Base-by-base conservation (phyloP, 2,888 invertebrate species). In the Rhamphomyia laevipes region DNA sequence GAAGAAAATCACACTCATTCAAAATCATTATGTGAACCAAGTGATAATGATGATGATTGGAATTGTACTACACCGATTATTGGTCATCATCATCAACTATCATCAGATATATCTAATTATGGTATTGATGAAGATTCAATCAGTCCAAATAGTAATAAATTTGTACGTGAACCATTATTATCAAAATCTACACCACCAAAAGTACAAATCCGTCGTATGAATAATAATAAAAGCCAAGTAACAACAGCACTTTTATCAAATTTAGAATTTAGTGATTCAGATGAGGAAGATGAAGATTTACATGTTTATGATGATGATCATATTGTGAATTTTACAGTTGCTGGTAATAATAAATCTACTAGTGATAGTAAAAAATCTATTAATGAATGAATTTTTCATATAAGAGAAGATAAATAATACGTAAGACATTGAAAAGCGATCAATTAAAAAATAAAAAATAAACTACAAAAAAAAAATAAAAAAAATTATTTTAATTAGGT, bases 1-100 rank as follows among this genome's bases (percentile, higher is more conserved):
- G 84, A 85, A 71, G 84, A 84, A 63, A 78, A 79, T 63, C n/a
- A n/a, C 21, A 21, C 15, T 4, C 75, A 74, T 64, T 73, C 77
- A 65, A 77, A 77, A 67, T 79, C 77, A 43, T 65, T 78, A 56
- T 80, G 80, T 45, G 79, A 79, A 57, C 78, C 67, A 50, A 57
- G 59, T 55, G 66, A 62, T 53, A 67, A 78, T 58, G 80, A 70
- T 49, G 48, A 48, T 33, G 46, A 49, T 45, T 68, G 68, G 69
- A 63, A 65, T 18, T 33, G 73, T 54, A 62, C 73, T 40, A 70
- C 74, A 40, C 41, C 53, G 50, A 48, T 58, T 53, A n/a, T n/a
- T 27, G 23, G 23, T 27, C 23, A 27, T 27, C 23, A 21, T 21
- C 23, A 27, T 27, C 23, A 21, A 4, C 5, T 27, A 27, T 27